Base-by-base conservation (phyloP, 2,113 vertebrate species). In the Phainopepla nitens region DNA sequence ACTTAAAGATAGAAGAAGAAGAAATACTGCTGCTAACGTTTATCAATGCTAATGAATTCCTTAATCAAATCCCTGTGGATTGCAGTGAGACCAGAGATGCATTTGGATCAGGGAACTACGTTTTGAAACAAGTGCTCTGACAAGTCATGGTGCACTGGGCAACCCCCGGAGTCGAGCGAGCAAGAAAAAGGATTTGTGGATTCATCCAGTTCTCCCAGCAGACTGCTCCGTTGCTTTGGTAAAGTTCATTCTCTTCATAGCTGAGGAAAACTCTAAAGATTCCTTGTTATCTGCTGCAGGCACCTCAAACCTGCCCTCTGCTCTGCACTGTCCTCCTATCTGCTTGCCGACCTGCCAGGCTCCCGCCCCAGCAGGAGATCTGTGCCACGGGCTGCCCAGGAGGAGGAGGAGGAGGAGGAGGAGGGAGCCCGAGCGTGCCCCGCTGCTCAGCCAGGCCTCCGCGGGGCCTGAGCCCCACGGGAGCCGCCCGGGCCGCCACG, bases 281-380 rank as follows among this genome's bases (percentile, higher is more conserved):
- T 91, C 69, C 86, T 89, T 0, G 0, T 44, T 50, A 75, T 33
- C 50, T 64, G 80, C 95, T 83, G 76, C 91, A 78, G 89, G 86
- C 86, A 83, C 41, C 89, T 78, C 75, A 87, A 64, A 78, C 56
- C 56, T 87, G 93, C 87, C 94, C 96, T 91, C 83, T 91, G 94
- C 76, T 83, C 96, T 11, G 53, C 65, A 68, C 22, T 51, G 91
- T 60, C 83, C 57, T 68, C 27, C 89, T 82, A 25, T 41, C 89
- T 91, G 51, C 39, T 19, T 3, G 0, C 39, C 2, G 0, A 36
- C 14, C 84, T 5, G 41, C 27, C 73, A 14, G 2, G 56, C 0
- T 15, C 73, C 92, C 71, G 77, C 35, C 95, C 3, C 35, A 1
- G 28, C 61, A 9, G 65, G 60, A 22, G 15, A 4, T 23, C 17